These are phyloP conservation scores for Clarias pachynema DNA, from an alignment of 2,797 vertebrate genomes.

Conservation along the genomic window DNA sequence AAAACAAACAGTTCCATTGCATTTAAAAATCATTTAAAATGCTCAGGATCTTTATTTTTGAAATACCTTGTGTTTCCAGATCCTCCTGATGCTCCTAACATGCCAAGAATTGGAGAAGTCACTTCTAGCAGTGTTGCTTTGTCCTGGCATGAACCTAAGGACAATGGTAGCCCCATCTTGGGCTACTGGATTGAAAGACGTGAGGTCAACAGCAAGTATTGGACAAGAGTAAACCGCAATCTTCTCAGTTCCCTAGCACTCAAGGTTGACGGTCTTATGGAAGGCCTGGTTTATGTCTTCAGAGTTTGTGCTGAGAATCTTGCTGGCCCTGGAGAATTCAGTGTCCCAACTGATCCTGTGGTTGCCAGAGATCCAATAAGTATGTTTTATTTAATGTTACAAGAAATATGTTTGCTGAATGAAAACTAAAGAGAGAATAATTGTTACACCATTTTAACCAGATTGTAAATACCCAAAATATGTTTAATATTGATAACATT, in stretches of 20 bases:
- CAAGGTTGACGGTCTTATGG: conserved; percentile 86
- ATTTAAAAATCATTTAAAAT: neutral
- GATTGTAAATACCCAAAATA: neutral
- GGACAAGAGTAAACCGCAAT: conserved; percentile 90
- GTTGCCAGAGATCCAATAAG: conserved; percentile 88
- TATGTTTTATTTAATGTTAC: conserved; percentile 53
- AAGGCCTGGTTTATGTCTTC: conserved; percentile 94
- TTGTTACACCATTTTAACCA: neutral
- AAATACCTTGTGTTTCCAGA: conserved; percentile 69
- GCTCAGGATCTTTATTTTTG: neutral
- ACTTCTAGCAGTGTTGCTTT: conserved; percentile 85
- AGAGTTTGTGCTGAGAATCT: conserved; percentile 98
- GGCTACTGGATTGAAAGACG: conserved; percentile 99
- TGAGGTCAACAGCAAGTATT: conserved; percentile 96
- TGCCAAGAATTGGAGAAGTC: conserved; percentile 89
- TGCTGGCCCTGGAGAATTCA: conserved; percentile 95
- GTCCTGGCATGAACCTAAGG: conserved; percentile 97
- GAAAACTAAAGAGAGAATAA: neutral
- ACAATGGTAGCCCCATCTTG: conserved; percentile 96
- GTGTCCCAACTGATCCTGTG: conserved; percentile 90
- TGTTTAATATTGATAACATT: neutral
- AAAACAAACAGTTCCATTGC: neutral
- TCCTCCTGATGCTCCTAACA: conserved; percentile 94
- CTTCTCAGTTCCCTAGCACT: conserved; percentile 85
- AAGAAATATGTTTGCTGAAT: neutral